Evolutionary conservation across 2,888 invertebrate genomes (phyloP), one percentile per base, ranked within the genome.

Genomic region (Cosmopolites sordidus): DNA sequence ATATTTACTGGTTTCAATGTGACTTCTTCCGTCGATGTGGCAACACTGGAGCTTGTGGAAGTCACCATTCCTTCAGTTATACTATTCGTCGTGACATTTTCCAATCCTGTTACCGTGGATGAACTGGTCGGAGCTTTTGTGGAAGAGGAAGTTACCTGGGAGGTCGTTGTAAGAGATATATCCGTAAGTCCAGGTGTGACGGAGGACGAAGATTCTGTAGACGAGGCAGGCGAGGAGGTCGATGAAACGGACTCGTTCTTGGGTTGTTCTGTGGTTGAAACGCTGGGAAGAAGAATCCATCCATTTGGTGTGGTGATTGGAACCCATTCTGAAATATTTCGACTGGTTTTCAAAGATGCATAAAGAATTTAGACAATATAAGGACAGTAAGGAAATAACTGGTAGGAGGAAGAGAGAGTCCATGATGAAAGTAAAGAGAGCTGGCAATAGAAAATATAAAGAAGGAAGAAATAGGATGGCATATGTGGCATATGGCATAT

Each of bases 231-330:
- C 17, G 41, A 18, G 9, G 30, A n/a, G 5, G 37, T n/a, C 18
- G 48, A 18, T 41, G 44, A 6, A 12, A 22, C 37, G 12, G 48
- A 29, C 39, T 38, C 49, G 17, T 46, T 46, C 6, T 39, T 38
- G 2, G 16, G 12, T 46, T 5, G 41, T 48, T 9, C 33, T 6
- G 41, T 47, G 37, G 16, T 16, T 8, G 64, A 59, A 14, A 74
- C 67, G 50, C 69, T 75, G 14, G 75, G 78, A 29, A 80, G 71
- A 45, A 84, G 71, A 8, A 86, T 78, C 86, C 86, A 86, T 8
- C 81, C 81, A 61, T 83, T 83, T 6, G 83, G 81, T 4, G 83
- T 80, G 1, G 83, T 83, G 43, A 83, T 78, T 3, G 84, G 55
- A 11, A 55, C 29, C 58, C 58, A 58, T 14, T 55, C 58, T 58